phyloP scores from a whole-genome alignment of 2,888 invertebrate species.

The Lithosia quadra region DNA sequence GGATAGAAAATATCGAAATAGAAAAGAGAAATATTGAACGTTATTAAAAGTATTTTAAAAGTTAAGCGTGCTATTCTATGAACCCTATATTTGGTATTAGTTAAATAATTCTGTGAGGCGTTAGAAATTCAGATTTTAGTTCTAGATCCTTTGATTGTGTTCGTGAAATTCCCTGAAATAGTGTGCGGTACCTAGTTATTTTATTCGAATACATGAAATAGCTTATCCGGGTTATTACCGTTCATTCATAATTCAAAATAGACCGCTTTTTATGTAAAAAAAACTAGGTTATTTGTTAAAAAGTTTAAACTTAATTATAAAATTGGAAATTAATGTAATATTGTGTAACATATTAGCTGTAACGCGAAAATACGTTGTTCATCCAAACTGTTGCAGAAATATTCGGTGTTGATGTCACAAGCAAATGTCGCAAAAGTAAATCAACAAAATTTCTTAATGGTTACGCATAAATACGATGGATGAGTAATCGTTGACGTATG shows the following conservation, averaged over 20 bases:
- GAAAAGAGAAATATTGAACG: too few species aligned
- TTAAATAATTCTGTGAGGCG: too few species aligned
- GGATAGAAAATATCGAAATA: too few species aligned
- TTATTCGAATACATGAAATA: background rate
- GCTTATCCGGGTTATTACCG: background rate
- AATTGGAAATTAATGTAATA: background rate
- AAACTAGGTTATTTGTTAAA: background rate
- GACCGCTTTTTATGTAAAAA: background rate
- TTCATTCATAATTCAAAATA: too few species aligned
- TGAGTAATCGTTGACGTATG: constrained; percentile 78
- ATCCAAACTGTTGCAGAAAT: constrained; percentile 15
- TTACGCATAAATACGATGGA: constrained; percentile 53
- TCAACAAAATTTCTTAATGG: constrained; percentile 54
- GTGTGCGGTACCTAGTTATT: background rate
- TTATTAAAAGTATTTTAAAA: too few species aligned
- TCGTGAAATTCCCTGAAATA: background rate
- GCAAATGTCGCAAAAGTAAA: constrained; percentile 20
- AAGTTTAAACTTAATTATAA: background rate
- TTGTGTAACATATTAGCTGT: background rate
- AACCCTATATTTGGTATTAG: too few species aligned
- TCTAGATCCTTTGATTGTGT: too few species aligned
- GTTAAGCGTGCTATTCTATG: too few species aligned
- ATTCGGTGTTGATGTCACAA: constrained; percentile 24
- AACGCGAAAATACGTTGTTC: background rate
- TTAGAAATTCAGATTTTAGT: too few species aligned